Evolutionary conservation across 2,797 vertebrate genomes (phyloP), one percentile per base, ranked within the genome.

Genomic region (Capromys pilorides): DNA sequence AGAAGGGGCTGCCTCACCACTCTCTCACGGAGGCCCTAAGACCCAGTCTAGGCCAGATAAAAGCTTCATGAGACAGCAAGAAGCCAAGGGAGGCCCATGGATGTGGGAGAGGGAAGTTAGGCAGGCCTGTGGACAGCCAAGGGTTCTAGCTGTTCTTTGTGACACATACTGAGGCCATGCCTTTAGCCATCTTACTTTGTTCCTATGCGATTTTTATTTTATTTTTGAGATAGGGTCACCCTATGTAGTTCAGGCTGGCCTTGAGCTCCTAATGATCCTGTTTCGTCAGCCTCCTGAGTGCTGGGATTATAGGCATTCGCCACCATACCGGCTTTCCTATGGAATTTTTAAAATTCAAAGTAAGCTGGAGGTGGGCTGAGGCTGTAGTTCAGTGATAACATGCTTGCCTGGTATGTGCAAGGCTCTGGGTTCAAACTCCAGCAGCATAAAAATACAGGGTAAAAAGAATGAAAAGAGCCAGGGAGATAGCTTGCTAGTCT

Each of bases 291-390:
- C 71, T 75, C 22, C 39, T 28, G 24, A 28, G 71, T 75, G 71
- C 24, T 75, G 39, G 24, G 24, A 75, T 45, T 45, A 41, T 12
- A 75, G 39, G 71, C 39, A 45, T 45, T 26, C 12, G 2, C 71
- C 39, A 75, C 71, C 71, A 75, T 75, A 24, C 71, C 71, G 4
- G 18, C 71, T 54, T 81, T 78, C 45, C 57, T 86, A 88, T 4
- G 62, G 41, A 51, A 45, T 86, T 49, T 69, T 66, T 45, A 28
- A 18, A 78, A 89, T 90, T 69, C 51, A 80, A 93, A 96, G 95
- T 93, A 96, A 89, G 92, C 49, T 18, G 24, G 71, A 41, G 12
- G 31, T 54, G n/a, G 82, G 51, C 33, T 79, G 41, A 26, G 33
- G 71, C 41, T 69, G 11, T 59, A 59, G 49, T 31, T 45, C 51